phyloP scores from a whole-genome alignment of 2,888 invertebrate genomes.

The Archips crataeganus region DNA sequence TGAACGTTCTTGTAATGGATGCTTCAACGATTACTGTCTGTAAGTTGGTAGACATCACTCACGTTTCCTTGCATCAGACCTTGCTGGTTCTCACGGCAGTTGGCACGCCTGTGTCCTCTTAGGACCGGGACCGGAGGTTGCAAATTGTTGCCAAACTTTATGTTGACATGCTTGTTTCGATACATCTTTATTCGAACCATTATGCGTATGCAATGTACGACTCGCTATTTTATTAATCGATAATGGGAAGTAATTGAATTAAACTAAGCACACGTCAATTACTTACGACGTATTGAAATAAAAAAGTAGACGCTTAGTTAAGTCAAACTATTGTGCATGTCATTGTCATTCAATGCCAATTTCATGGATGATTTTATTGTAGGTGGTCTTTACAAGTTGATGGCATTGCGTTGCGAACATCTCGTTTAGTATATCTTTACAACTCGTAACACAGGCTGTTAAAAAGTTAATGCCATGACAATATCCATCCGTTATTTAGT shows the following conservation, averaged over 20 bases:
- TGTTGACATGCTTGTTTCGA: constrained; percentile 48
- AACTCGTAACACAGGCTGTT: not conserved
- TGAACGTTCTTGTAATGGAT: not conserved
- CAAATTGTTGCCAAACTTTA: constrained; percentile 64
- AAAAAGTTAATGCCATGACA: not conserved
- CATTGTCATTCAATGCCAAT: constrained; percentile 34
- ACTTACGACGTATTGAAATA: not conserved
- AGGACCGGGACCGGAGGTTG: constrained; percentile 69
- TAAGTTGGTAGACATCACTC: constrained; percentile 47
- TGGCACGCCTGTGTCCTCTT: constrained; percentile 60
- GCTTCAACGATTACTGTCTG: not conserved
- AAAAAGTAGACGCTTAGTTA: not conserved
- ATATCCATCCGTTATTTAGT: not conserved
- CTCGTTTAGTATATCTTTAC: not conserved
- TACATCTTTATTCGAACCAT: constrained; percentile 5
- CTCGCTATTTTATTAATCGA: not conserved
- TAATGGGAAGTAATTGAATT: constrained; percentile 8
- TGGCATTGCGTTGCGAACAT: not conserved
- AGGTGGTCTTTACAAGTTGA: not conserved
- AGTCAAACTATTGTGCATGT: constrained; percentile 5
- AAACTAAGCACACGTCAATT: not conserved
- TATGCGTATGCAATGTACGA: constrained; percentile 2
- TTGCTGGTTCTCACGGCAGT: constrained; percentile 72
- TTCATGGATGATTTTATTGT: constrained; percentile 6
- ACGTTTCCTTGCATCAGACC: constrained; percentile 64